Base-by-base conservation (phyloP, 2,113 vertebrate genomes). In the Bombycilla garrulus region DNA sequence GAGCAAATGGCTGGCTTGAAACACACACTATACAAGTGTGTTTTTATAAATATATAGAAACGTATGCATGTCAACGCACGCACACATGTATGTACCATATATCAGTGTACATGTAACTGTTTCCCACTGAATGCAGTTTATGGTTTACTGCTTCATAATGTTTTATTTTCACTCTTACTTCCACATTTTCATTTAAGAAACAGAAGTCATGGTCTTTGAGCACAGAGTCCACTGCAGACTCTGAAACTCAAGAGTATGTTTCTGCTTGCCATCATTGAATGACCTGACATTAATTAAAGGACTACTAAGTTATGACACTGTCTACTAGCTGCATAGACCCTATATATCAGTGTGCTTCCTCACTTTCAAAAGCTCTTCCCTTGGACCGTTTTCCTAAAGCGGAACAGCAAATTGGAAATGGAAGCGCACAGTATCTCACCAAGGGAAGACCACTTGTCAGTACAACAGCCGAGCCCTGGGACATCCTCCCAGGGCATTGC, bases 131-230 rank as follows among this genome's bases (percentile, higher is more conserved):
- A 42, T 26, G 7, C 20, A 54, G 9, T 36, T 73, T 17, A 58
- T 33, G 28, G 15, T 60, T 88, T 60, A 64, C 38, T 22, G 8
- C 61, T 67, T 78, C 0, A 0, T 51, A 62, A 20, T 44, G 15
- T 69, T 66, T 74, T 54, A 26, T 83, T 93, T 93, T 92, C 60
- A 88, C 29, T 77, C 33, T 67, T 86, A 62, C 47, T 97, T 92
- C 58, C 23, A 47, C 42, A 60, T 50, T 73, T 74, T 25, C 11
- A n/a, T 71, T 67, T 78, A 47, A 83, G 29, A 81, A 88, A 72
- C 21, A 67, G 45, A 62, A 88, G 29, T 56, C 44, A 36, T 14
- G 20, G 25, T 51, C 53, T 70, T 81, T 53, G 67, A 83, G 26
- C 0, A 0, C 4, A 24, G 26, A 50, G 6, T n/a, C 28, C 11